Conservation (phyloP, 2,113 vertebrate species). For the Leucopsar rothschildi region DNA sequence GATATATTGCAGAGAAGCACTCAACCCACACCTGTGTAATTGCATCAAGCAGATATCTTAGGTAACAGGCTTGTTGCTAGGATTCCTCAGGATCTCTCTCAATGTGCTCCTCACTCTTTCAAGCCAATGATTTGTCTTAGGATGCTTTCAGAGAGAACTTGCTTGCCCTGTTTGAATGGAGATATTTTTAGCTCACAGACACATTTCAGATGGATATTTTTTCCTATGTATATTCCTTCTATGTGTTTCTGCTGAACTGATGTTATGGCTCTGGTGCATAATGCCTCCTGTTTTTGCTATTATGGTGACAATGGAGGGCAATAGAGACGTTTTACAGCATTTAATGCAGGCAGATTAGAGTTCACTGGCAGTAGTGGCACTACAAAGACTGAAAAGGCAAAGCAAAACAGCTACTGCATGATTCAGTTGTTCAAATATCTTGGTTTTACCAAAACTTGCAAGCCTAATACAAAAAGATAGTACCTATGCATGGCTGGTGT, state of each 20-base stretch:
- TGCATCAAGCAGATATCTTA: background rate
- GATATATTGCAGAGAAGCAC: background rate
- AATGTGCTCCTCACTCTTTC: background rate
- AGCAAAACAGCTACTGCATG: background rate
- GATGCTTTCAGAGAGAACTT: background rate
- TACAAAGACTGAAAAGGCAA: background rate
- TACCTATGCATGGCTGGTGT: background rate
- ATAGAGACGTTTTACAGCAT: background rate
- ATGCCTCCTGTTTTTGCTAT: background rate
- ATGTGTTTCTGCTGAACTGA: background rate
- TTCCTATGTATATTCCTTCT: background rate
- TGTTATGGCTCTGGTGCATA: background rate
- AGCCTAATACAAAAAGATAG: background rate
- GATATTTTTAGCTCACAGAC: background rate
- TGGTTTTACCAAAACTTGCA: background rate
- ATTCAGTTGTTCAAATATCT: background rate
- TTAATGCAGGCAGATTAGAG: background rate
- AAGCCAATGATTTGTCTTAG: background rate
- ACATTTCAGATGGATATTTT: background rate
- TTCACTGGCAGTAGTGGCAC: background rate
- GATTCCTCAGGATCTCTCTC: conserved; percentile 1
- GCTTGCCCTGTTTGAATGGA: background rate
- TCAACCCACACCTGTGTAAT: background rate
- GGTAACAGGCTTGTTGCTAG: background rate
- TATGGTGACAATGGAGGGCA: background rate